Evolutionary conservation across 1,140 invertebrate genomes (phyloP).

Genomic region (Uloborus diversus): DNA sequence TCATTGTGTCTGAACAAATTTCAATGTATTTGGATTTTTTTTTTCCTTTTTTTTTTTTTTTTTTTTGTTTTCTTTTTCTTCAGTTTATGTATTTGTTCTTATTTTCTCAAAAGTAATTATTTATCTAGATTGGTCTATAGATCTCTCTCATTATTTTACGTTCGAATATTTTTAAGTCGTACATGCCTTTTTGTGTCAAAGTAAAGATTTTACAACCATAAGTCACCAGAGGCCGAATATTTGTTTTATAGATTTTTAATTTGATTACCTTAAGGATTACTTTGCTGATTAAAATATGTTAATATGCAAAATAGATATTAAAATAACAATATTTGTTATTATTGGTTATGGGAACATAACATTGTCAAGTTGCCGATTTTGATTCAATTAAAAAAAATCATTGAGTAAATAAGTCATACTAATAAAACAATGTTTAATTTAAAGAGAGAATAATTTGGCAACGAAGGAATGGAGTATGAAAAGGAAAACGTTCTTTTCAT

Average conservation of each 20-base stretch:
- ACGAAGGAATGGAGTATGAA: too few species aligned
- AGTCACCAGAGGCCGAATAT: not conserved
- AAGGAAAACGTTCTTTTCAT: too few species aligned
- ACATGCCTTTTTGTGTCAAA: not conserved
- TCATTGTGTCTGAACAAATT: not conserved
- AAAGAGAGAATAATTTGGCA: too few species aligned
- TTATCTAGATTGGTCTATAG: not conserved
- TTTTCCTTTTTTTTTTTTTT: too few species aligned
- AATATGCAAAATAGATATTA: not conserved
- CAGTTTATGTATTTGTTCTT: not conserved
- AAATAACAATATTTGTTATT: too few species aligned
- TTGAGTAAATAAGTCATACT: too few species aligned
- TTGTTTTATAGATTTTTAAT: not conserved
- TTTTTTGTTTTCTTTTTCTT: too few species aligned
- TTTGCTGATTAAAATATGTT: not conserved
- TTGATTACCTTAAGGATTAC: not conserved
- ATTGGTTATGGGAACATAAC: too few species aligned
- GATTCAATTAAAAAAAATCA: too few species aligned
- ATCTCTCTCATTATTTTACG: not conserved
- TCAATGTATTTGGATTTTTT: not conserved
- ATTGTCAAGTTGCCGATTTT: too few species aligned
- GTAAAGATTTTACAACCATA: not conserved
- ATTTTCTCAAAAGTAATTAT: not conserved
- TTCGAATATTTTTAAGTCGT: not conserved
- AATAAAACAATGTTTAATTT: too few species aligned